A percentile compares a stretch with the other conserved stretches of the same genome.
Conservation (phyloP, 2,888 invertebrate genomes). For the Yponomeuta cagnagella region DNA sequence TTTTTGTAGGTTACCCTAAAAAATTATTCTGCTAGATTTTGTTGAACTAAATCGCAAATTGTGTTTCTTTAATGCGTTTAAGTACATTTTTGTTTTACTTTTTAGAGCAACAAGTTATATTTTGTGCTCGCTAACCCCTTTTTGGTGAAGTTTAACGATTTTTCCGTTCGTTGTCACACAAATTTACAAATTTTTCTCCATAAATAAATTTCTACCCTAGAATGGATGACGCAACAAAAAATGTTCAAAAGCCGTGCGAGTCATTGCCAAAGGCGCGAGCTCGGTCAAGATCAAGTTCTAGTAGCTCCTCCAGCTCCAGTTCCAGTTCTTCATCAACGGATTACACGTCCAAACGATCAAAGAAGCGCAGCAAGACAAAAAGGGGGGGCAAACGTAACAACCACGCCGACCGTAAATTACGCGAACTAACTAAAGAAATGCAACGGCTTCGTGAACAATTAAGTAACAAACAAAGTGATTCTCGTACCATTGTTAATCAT, state of each 20-base stretch:
- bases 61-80: too few species aligned
- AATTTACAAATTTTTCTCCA: not conserved
- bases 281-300: not conserved
- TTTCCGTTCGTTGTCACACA: not conserved
- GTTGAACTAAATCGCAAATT: too few species aligned
- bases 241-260: not conserved
- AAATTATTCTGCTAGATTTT: too few species aligned
- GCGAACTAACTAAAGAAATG: not conserved
- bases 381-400: conserved; percentile 7
- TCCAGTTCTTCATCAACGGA: not conserved
- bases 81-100: too few species aligned
- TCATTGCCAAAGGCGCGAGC: not conserved
- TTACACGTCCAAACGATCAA: not conserved
- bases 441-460: conserved; percentile 1
- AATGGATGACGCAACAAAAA: not conserved
- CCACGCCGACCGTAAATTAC: not conserved
- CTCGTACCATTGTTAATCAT: not conserved
- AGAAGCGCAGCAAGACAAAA: not conserved
- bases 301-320: conserved; percentile 5
- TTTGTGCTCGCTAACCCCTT: too few species aligned
- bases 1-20: too few species aligned
- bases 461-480: not conserved
- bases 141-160: not conserved
- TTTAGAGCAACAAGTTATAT: too few species aligned
- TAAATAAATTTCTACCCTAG: not conserved